Base-by-base conservation (phyloP, 2,888 invertebrate species). In the Ochropleura leucogaster region DNA sequence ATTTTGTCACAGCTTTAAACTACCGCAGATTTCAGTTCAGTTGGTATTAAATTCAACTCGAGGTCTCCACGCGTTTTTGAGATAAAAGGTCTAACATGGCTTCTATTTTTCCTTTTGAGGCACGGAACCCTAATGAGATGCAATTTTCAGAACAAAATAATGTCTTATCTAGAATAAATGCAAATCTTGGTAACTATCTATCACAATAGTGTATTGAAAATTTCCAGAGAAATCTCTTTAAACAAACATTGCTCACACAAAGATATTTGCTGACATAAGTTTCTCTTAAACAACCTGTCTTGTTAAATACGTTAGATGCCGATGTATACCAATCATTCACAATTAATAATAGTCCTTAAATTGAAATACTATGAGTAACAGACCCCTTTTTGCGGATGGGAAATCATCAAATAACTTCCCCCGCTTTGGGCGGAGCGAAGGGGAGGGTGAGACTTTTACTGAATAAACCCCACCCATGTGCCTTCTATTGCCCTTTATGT, bases 161-260 rank as follows among this genome's bases (percentile, higher is more conserved):
- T 16, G 57, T 16, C 18, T 51, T 66, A 42, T 53, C 14, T 10
- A 20, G 4, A 67, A 62, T 12, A 40, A 64, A 14, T 46, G 30
- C n/a, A 12, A 47, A 51, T 18, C 8, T 49, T 30, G 42, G 42
- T 47, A 14, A 42, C 14, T 4, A 3, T 16, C 20, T 44, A 42
- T 44, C 30, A 30, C 16, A 60, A 20, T 60, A 8, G 8, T 1
- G 49, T 57, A 40, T 47, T 60, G 51, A 20, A 49, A 72, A 42
- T 40, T 44, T 20, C 7, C 6, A 53, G 60, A 74, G 73, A 30
- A n/a, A 71, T 53, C 18, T 53, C 44, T 69, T 51, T 2, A 18
- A 71, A 40, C 47, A 47, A 72, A 72, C 40, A 47, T 57, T 20
- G 51, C 1, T 4, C 53, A 14, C 5, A 63, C 62, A 62, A 73